Evolutionary conservation across 2,113 vertebrate genomes (phyloP).

Genomic region (Cephalopterus ornatus): DNA sequence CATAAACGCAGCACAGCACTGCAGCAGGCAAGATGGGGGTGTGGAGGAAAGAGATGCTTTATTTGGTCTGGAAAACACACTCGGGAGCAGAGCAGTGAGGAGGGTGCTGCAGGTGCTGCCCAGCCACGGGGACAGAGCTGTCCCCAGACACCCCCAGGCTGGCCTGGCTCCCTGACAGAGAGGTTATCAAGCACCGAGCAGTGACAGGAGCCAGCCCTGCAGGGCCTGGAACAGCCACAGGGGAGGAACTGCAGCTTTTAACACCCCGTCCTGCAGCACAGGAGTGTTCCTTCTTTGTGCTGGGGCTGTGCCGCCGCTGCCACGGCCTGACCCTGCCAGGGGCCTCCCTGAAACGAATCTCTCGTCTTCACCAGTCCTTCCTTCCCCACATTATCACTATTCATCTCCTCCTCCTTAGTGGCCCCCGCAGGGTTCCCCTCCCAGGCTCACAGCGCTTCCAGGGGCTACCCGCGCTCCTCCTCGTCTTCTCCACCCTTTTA

Average conservation of each 20-base stretch:
- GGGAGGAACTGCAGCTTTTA: neutral
- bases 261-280: neutral
- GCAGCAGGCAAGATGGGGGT: neutral
- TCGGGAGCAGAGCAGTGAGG: neutral
- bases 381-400: neutral
- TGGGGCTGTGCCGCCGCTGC: neutral
- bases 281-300: neutral
- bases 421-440: neutral
- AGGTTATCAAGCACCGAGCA: fast-evolving
- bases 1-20: fast-evolving
- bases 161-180: neutral
- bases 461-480: neutral
- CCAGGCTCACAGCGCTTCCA: neutral
- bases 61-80: neutral
- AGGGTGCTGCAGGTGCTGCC: neutral
- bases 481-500: neutral
- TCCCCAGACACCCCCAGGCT: neutral
- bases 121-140: neutral
- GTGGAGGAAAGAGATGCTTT: neutral
- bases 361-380: neutral
- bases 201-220: neutral
- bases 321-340: neutral
- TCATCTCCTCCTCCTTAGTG: neutral
- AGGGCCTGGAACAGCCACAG: neutral
- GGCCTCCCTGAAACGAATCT: neutral